Base-by-base conservation (phyloP, 2,797 vertebrate species). In the Coccyzus lansbergi region DNA sequence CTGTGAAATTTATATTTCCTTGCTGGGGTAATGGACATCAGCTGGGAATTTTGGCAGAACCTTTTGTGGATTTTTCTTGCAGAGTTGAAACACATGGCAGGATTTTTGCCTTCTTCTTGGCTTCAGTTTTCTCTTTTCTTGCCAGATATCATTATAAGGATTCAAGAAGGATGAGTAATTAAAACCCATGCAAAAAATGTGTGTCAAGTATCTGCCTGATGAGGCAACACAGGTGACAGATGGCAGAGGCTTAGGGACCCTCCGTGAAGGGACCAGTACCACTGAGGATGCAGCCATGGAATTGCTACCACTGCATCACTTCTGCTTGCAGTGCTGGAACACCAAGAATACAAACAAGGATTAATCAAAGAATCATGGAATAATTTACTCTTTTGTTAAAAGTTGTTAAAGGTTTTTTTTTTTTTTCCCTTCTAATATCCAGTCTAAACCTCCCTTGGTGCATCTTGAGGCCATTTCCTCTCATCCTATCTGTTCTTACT, bases 131-230 rank as follows among this genome's bases (percentile, higher is more conserved):
- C 38, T 52, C 31, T 69, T 83, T 77, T 40, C 62, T 85, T 86
- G 86, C 84, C 92, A 95, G 69, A 26, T 69, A 58, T 36, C 86
- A 62, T 85, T 80, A 81, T 33, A 71, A 53, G 25, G 52, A 83
- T 88, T 92, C 69, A 89, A 86, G 87, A 88, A 74, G 42, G 88
- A 94, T 36, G 86, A 85, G 81, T 74, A 95, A 95, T 94, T 96
- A 93, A 90, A 93, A 79, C 31, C 26, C 68, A 38, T 59, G 59
- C 62, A 44, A 92, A 52, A n/a, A 87, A 83, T 53, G 79, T 6
- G n/a, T 36, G 36, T 68, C 88, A 83, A 78, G 64, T 51, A 72
- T 33, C 48, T 10, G 28, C 72, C 56, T 69, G 84, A 65, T 28
- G 62, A 83, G 42, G 71, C 58, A 75, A 58, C 20, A 10, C 0